Evolutionary conservation across 64 coral and sea anemone genomes (phyloP).

Genomic region (Astreopora myriophthalma): DNA sequence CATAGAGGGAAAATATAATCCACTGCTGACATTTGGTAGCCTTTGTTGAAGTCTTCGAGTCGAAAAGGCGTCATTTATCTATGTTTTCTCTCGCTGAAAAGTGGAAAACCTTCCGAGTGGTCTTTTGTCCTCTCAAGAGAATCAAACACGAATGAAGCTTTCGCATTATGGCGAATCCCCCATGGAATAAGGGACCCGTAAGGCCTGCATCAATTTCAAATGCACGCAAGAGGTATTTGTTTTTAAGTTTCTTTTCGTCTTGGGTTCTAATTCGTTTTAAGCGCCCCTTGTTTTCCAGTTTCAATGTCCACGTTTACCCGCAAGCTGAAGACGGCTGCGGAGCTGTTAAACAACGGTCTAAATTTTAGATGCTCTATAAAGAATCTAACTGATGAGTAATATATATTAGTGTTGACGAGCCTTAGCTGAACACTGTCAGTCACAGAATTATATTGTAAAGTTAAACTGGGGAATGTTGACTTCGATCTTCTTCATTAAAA

Average conservation of each 20-base stretch:
- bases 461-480: slow-evolving; percentile 22
- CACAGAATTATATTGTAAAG: background rate
- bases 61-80: background rate
- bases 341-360: background rate
- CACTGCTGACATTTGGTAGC: background rate
- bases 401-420: background rate
- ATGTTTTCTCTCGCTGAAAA: background rate
- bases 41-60: slow-evolving; percentile 24
- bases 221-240: slow-evolving; percentile 46
- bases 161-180: slow-evolving; percentile 19
- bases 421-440: background rate
- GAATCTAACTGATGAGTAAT: no score
- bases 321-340: background rate
- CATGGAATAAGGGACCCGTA: slow-evolving; percentile 17
- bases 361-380: background rate
- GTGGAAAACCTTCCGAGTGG: background rate
- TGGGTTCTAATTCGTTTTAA: background rate
- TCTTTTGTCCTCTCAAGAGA: background rate
- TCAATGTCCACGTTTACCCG: background rate
- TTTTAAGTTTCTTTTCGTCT: background rate
- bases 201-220: background rate
- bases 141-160: background rate
- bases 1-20: slow-evolving; percentile 9
- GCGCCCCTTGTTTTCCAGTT: background rate
- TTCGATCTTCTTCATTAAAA: no score